These are phyloP conservation scores for Chelmon rostratus DNA, from an alignment of 2,797 vertebrate genomes.

Conservation along the genomic window DNA sequence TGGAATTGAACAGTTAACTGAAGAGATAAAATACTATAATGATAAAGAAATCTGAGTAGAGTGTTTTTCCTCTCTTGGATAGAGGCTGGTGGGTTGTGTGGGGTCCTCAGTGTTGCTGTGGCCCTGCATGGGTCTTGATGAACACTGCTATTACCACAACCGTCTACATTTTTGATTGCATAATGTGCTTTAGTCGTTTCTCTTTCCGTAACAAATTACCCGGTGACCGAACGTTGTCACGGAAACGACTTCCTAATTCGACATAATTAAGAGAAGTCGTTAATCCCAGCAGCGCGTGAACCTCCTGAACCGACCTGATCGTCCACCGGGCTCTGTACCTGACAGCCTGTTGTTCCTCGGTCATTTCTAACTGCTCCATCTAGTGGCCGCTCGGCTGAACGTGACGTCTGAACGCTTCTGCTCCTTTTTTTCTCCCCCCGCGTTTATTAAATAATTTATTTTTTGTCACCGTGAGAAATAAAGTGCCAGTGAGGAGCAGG, in stretches of 20 bases:
- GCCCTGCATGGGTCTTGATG: neutral
- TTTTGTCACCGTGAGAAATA: constrained; percentile 65
- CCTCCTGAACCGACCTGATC: constrained; percentile 38
- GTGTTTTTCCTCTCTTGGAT: no score
- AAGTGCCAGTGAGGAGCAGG: constrained; percentile 70
- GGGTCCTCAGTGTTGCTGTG: neutral
- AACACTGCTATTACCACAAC: neutral
- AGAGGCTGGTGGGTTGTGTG: neutral
- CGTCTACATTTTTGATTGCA: neutral
- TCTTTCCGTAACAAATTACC: constrained; percentile 22
- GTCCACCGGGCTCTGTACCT: constrained; percentile 44
- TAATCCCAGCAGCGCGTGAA: constrained; percentile 43
- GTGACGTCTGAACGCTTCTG: constrained; percentile 32
- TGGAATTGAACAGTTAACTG: no score
- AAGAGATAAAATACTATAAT: no score
- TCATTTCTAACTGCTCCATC: constrained; percentile 64
- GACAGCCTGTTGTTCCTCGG: constrained; percentile 42
- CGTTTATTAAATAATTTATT: constrained; percentile 58
- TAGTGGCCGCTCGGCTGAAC: constrained; percentile 54
- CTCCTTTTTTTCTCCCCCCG: neutral
- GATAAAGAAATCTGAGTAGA: no score
- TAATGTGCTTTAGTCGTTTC: constrained; percentile 15
- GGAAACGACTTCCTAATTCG: constrained; percentile 39
- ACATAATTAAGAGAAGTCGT: constrained; percentile 57
- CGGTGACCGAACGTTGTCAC: constrained; percentile 32